Evolutionary conservation across 2,888 invertebrate species (phyloP), one percentile per base, ranked within the genome.

Genomic region (Cryptops parisi): DNA sequence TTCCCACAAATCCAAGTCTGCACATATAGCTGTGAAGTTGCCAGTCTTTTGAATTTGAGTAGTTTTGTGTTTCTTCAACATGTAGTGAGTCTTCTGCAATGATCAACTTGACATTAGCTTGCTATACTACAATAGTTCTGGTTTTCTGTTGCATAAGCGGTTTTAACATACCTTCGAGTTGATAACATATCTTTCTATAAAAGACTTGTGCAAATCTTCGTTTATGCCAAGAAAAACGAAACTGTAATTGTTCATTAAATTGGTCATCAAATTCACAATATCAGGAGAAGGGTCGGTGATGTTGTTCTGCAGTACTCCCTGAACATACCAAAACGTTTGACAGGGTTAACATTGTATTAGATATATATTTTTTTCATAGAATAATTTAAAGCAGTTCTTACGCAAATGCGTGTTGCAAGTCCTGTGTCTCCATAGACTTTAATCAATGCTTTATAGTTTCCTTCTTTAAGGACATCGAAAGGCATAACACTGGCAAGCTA

Each of bases 1-100:
- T 52, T 56, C 56, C 56, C 56, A 56, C n/a, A 56, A 48, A 41
- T 56, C 56, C 47, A 56, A 54, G 25, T 56, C 52, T 2, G 56
- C 51, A n/a, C 26, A 33, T 5, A 56, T 26, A 21, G 44, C 52
- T 22, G 19, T 22, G 17, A 56, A 27, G 19, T 46, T 49, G 19
- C 54, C 56, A 23, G 25, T 5, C 6, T 38, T 17, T 15, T 48
- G 26, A 15, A 56, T 54, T 22, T 22, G 33, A 3, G 56, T 56
- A 15, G 26, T 45, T 1, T 23, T 2, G 4, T 24, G 38, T 24
- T 47, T 6, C 9, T 19, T 17, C 26, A 56, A 33, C 56, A 56
- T 56, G 27, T 51, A 56, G 47, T 56, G 56, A n/a, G 21, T 25
- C 6, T 27, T 23, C 56, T 56, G 23, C 19, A 48, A 22, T 19